phyloP scores from a whole-genome alignment of 2,113 vertebrate species.

The Rhabdomys dilectus region DNA sequence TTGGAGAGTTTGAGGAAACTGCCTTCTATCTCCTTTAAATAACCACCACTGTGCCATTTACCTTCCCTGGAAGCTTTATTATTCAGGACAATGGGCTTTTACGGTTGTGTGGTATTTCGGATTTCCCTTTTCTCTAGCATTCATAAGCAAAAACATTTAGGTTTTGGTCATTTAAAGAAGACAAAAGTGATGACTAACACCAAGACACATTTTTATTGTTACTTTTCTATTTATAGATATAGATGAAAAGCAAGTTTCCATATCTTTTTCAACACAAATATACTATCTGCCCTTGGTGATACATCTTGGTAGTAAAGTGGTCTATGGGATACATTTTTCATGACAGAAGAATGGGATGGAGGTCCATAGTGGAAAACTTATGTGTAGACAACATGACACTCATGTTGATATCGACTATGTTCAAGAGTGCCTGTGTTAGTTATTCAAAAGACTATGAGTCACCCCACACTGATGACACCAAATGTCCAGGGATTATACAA shows the following conservation, averaged over 20 bases:
- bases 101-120: conserved; percentile 75
- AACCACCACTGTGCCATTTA: conserved; percentile 86
- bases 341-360: neutral
- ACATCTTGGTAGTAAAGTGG: neutral
- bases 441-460: neutral
- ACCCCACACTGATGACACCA: neutral
- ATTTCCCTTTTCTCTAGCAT: conserved; percentile 77
- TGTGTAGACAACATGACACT: neutral
- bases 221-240: neutral
- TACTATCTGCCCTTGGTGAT: neutral
- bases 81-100: conserved; percentile 84
- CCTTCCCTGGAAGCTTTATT: conserved; percentile 85
- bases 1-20: conserved; percentile 82
- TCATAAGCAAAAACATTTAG: conserved; percentile 80
- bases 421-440: neutral
- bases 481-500: neutral
- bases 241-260: neutral
- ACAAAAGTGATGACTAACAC: conserved; percentile 34
- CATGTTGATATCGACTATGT: neutral
- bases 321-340: neutral
- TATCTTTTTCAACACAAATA: conserved; percentile 1
- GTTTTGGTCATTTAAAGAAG: conserved; percentile 72
- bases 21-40: conserved; percentile 88
- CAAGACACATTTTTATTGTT: neutral
- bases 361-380: neutral